Base-by-base conservation (phyloP, 2,797 vertebrate genomes). In the Ceyx erithaca region DNA sequence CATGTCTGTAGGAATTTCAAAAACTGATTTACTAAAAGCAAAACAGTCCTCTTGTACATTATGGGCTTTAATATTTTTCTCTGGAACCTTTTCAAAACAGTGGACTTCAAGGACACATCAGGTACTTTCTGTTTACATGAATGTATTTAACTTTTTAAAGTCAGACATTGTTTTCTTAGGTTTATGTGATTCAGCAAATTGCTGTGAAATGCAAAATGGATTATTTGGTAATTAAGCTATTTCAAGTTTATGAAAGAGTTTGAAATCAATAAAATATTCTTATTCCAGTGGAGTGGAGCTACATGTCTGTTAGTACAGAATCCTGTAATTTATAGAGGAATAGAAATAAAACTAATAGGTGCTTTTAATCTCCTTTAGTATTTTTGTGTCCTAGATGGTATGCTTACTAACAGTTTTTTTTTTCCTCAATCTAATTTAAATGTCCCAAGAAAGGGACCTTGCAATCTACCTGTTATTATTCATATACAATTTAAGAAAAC, bases 221-320 rank as follows among this genome's bases (percentile, higher is more conserved):
- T 93, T 95, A 80, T 76, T 93, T 58, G 77, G 30, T 89, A 90
- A 94, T 93, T 95, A 92, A 94, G 94, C 62, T 94, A 92, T 85
- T 91, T 92, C 92, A 91, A 40, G 45, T 93, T 95, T 92, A 87
- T 87, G 89, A 80, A 68, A 52, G 68, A 67, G 15, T 23, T 89
- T 76, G 79, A 85, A 80, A 89, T 91, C 57, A 80, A 85, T 90
- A 91, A 75, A 90, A 88, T 78, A 80, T 66, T 62, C 33, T 82
- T 77, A 82, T 75, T 93, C 90, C 78, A 90, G 64, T 4, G 4
- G 30, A 87, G 77, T 91, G 28, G 57, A 92, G 69, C 54, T 82
- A 3, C 71, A 66, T 26, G 66, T 86, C 85, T 91, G n/a, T 58
- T 88, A 64, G 81, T 33, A 61, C 40, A 82, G 80, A 59, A 69